Conservation (phyloP, 2,113 vertebrate genomes). For the Dromiciops gliroides region DNA sequence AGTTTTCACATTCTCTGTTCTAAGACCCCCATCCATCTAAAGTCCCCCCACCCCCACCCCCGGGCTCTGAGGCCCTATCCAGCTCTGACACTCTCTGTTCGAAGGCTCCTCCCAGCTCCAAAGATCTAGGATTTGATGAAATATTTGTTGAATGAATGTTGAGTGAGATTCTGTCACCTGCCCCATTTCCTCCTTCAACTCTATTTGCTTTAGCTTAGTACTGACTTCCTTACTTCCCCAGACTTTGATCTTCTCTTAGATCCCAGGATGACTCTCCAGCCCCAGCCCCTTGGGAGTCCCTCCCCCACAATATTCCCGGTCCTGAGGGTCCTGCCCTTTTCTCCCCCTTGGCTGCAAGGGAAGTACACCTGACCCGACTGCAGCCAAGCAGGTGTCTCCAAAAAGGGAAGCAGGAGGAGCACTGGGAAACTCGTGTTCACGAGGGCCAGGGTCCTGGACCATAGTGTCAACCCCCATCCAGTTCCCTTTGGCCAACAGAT, state of each 20-base stretch:
- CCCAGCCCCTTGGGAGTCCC: background rate
- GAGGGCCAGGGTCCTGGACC: background rate
- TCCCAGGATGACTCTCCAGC: background rate
- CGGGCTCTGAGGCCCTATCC: background rate
- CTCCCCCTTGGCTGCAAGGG: background rate
- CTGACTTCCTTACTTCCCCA: background rate
- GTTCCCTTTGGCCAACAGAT: background rate
- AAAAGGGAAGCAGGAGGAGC: background rate
- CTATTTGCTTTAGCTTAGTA: background rate
- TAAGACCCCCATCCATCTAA: background rate
- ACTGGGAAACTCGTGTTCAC: background rate
- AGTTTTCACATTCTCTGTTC: background rate
- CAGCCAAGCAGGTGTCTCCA: background rate
- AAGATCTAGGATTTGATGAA: background rate
- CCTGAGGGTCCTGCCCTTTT: background rate
- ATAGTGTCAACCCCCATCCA: background rate
- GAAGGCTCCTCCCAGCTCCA: background rate
- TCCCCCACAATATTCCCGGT: background rate
- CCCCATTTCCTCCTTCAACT: background rate
- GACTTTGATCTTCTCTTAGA: constrained; percentile 49
- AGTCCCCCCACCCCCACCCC: too few relatives aligned
- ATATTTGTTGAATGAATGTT: background rate
- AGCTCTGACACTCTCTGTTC: background rate
- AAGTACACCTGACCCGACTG: background rate
- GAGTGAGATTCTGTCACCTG: background rate